Base-by-base conservation (phyloP, 2,888 invertebrate genomes). In the Drosophila infuscata region DNA sequence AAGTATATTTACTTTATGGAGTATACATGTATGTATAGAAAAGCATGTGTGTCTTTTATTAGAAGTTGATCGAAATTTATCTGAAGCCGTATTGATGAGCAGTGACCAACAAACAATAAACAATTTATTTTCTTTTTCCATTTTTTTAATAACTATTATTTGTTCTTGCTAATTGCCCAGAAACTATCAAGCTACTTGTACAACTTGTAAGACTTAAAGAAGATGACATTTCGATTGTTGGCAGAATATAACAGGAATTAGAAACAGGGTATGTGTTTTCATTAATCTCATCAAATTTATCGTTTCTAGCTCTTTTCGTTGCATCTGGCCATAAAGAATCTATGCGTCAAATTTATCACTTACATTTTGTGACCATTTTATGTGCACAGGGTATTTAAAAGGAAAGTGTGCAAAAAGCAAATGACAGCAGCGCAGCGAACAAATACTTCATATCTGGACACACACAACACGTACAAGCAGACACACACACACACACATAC, bases 361-460 rank as follows among this genome's bases (percentile, higher is more conserved):
- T 6, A 29, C 48, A 12, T n/a, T 33, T 12, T 12, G 12, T 17
- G n/a, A 1, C 7, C 11, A 1, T 29, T 15, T 20, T 2, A 20
- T 17, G 17, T 3, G 8, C 36, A 3, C 11, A 51, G 66, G 66
- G 68, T 57, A 66, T 68, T 56, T 36, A 33, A 46, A 63, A 62
- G 66, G 66, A 71, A 60, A 68, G 17, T 70, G 63, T 69, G 60
- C 58, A 68, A 64, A 74, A 76, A 70, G 70, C 62, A 72, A 81
- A 72, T 74, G 70, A 74, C 68, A 74, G 59, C 53, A 79, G 63
- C 74, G 65, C 74, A 72, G 56, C 68, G 64, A 32, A 73, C 81
- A 81, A 81, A 81, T 81, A 76, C 79, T 81, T 81, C 73, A 81
- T 81, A 73, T 78, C 67, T 81, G 80, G 58, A 54, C 74, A 59